phyloP scores from a whole-genome alignment of 2,888 invertebrate genomes.

The Campaea margaritaria region DNA sequence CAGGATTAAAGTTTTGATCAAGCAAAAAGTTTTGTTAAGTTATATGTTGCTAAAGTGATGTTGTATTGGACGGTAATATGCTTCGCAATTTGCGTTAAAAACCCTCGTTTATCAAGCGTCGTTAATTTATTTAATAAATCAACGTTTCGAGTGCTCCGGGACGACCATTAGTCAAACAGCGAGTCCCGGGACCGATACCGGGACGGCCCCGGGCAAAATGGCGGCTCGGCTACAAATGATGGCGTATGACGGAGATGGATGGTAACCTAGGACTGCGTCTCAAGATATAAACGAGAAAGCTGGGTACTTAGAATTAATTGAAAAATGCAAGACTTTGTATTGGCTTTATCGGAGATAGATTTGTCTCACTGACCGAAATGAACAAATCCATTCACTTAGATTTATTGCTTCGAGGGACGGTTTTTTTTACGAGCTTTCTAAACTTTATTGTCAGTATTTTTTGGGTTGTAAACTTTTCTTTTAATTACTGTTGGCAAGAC shows the following conservation, averaged over 20 bases:
- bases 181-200: slow-evolving; percentile 53
- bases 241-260: slow-evolving; percentile 76
- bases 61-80: slow-evolving; percentile 39
- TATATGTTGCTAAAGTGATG: slow-evolving; percentile 48
- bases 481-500: background rate
- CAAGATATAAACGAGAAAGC: slow-evolving; percentile 19
- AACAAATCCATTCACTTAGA: slow-evolving; percentile 32
- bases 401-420: slow-evolving; percentile 27
- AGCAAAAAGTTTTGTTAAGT: background rate
- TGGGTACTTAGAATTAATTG: slow-evolving; percentile 47
- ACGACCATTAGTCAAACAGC: slow-evolving; percentile 71
- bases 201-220: slow-evolving; percentile 38
- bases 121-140: slow-evolving; percentile 82
- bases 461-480: slow-evolving; percentile 5
- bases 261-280: slow-evolving; percentile 40
- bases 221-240: slow-evolving; percentile 62
- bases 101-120: slow-evolving; percentile 67
- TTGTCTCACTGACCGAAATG: slow-evolving; percentile 47
- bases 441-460: slow-evolving; percentile 40
- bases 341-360: slow-evolving; percentile 39
- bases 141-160: slow-evolving; percentile 60
- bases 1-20: slow-evolving; percentile 28
- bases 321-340: slow-evolving; percentile 47
- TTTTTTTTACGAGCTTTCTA: slow-evolving; percentile 23
- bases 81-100: slow-evolving; percentile 63